Base-by-base conservation (phyloP, 2,113 vertebrate species). In the Gallinago media region DNA sequence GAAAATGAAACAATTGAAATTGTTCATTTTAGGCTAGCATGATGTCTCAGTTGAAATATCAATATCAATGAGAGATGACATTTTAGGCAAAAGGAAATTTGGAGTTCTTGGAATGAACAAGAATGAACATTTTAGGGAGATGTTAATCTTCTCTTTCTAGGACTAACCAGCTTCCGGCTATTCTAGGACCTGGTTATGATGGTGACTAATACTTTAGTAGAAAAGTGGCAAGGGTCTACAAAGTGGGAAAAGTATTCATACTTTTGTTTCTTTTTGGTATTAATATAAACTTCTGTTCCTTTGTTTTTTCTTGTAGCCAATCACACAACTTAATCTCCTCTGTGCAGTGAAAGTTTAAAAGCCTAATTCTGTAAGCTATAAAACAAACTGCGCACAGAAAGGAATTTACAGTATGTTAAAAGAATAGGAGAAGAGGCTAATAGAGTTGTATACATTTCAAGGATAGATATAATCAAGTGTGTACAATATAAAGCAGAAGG, bases 401-500 rank as follows among this genome's bases (percentile, higher is more conserved):
- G 85, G 92, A 97, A 97, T 95, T 97, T 95, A 97, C 95, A 96
- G 94, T 87, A 94, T 93, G 96, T 97, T 97, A 97, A 94, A 97
- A 96, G 98, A 98, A 95, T 85, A 95, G 95, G 93, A 98, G 97
- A 97, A 95, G 97, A 97, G 79, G 96, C 97, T 98, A 98, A 98
- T 98, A 98, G 98, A 98, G 98, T 98, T 98, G 98, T 98, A 98
- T 97, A 97, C 92, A 95, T 98, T 98, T 98, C 97, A 98, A 97
- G 98, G 97, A 97, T 98, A 98, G 97, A 98, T 97, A 97, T 92
- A 94, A 98, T 98, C 98, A 98, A 98, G 98, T 98, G 98, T 96
- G 97, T 96, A 97, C 98, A 98, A 98, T 98, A 98, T 97, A 98
- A 98, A 98, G 97, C 98, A 98, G 98, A 98, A 98, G 97, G 94